Evolutionary conservation across 2,113 vertebrate species (phyloP).

Genomic region (Boulengeromyrus knoepffleri): DNA sequence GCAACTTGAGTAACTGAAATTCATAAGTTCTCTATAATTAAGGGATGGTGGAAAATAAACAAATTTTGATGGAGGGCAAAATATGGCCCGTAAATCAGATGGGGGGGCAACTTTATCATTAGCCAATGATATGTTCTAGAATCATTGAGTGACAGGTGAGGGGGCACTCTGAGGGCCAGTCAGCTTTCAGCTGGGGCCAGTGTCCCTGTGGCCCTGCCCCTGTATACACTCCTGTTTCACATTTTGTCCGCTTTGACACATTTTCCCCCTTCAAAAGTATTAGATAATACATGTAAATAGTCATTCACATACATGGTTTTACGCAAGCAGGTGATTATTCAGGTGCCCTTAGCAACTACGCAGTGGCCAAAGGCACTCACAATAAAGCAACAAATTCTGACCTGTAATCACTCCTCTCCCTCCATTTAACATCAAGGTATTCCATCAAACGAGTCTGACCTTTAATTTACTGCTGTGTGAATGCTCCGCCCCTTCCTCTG

Average conservation of each 20-base stretch:
- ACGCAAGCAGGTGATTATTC: neutral
- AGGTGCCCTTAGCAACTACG: neutral
- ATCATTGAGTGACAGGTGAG: neutral
- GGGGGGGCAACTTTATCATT: neutral
- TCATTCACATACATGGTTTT: neutral
- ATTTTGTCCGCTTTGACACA: neutral
- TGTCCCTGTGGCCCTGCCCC: neutral
- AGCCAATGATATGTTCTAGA: neutral
- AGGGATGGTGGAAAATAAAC: neutral
- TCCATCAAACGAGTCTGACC: slow-evolving; percentile 28
- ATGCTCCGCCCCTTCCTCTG: slow-evolving; percentile 12
- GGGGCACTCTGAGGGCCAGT: neutral
- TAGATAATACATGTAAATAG: neutral
- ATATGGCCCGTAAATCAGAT: neutral
- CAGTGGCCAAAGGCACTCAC: neutral
- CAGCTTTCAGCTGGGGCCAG: neutral
- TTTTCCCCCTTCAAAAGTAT: neutral
- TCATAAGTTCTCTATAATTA: neutral
- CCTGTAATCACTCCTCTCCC: neutral
- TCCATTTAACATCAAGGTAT: slow-evolving; percentile 19
- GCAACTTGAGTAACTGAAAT: neutral
- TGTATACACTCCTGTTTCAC: neutral
- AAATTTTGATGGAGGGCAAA: neutral
- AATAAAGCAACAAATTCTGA: slow-evolving; percentile 21
- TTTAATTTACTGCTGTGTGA: slow-evolving; percentile 24